Evolutionary conservation across 1,140 invertebrate genomes (phyloP).

Genomic region (Copidosoma floridanum): DNA sequence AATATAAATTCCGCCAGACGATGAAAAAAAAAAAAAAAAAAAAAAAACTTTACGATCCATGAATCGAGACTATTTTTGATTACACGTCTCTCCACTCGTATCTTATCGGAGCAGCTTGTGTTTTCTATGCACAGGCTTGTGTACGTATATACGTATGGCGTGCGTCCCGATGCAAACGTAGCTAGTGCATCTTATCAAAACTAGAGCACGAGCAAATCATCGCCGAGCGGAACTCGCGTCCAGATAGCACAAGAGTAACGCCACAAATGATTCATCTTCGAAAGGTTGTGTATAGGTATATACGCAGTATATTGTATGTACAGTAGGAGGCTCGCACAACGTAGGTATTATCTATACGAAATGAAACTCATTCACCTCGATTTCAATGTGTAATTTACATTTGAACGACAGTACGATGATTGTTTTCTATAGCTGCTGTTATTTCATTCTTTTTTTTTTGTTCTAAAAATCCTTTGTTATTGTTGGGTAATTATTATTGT

Average conservation of each 20-base stretch:
- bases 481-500: background rate
- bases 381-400: slow-evolving; percentile 8
- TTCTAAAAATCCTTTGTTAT: background rate
- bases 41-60: too few species aligned
- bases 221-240: slow-evolving; percentile 5
- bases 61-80: too few species aligned
- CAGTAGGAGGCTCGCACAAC: background rate
- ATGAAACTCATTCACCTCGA: background rate
- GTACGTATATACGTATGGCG: background rate
- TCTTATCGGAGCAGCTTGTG: background rate
- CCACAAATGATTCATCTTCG: slow-evolving; percentile 7
- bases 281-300: too few species aligned
- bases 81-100: too few species aligned
- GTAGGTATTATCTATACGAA: background rate
- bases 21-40: too few species aligned
- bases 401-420: background rate
- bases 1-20: too few species aligned
- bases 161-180: background rate
- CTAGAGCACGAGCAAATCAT: slow-evolving; percentile 16
- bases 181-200: slow-evolving; percentile 15
- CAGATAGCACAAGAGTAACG: slow-evolving; percentile 7
- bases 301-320: too few species aligned
- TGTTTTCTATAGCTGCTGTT: background rate
- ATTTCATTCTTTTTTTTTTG: background rate
- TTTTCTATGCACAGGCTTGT: background rate